Evolutionary conservation across 2,797 vertebrate genomes (phyloP), one percentile per base, ranked within the genome.

Genomic region (Spinibarbus caldwelli): DNA sequence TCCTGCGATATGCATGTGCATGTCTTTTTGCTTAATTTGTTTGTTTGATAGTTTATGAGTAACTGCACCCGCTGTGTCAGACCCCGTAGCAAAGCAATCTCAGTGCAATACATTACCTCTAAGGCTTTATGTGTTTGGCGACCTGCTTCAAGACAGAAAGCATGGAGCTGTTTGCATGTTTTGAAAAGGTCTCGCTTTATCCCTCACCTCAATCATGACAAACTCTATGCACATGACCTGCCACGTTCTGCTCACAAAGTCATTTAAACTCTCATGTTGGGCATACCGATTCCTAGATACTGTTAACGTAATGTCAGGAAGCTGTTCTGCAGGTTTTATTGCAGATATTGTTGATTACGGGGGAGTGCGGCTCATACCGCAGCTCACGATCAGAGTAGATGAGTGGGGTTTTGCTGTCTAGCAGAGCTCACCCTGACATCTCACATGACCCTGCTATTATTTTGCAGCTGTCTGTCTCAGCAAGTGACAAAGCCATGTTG

Each of bases 201-300:
- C 66, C 83, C 36, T 85, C 66, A 85, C 83, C 83, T 85, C 83
- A 78, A 85, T 85, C 76, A 85, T 1, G 38, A 71, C 83, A 71
- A 78, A 26, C 83, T 72, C 66, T 47, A 62, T 72, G 66, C 83
- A 85, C 76, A 79, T 72, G 76, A 72, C 76, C 76, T 49, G 75
- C 52, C 29, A 12, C 9, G 76, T 38, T 85, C 83, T 71, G 67
- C 66, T 78, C 66, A 84, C 17, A 85, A 71, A 85, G 26, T 71
- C 38, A 26, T 78, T 84, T 84, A 85, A 79, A 79, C 76, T 85
- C 66, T 71, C 52, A 47, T 59, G 66, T 79, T 79, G 38, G 66
- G 66, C 52, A 41, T 79, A 78, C 36, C 0, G 17, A 26, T 52
- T 73, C 76, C 41, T 62, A 47, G 26, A 9, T 31, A 23, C 73